Evolutionary conservation across 1,140 invertebrate genomes (phyloP), one percentile per base, ranked within the genome.

Genomic region (Hormaphis cornu): DNA sequence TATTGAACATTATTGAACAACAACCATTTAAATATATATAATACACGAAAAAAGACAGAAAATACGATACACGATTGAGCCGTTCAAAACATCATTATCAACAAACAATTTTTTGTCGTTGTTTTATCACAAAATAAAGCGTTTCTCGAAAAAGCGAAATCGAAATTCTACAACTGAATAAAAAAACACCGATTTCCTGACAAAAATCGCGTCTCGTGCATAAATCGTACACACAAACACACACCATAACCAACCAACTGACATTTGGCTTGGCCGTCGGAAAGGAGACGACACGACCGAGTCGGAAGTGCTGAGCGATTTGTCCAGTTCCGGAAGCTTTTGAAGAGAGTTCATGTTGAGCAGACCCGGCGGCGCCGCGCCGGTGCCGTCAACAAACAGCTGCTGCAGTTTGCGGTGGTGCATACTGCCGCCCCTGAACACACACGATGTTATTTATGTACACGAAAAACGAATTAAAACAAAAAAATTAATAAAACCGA

Each of bases 231-330:
- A n/a, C n/a, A n/a, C n/a, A n/a, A n/a, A n/a, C n/a, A n/a, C n/a
- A n/a, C n/a, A 56, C 14, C n/a, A n/a, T n/a, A n/a, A 5, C 9
- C n/a, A 58, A 40, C 8, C 5, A 7, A 66, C 61, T 66, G 33
- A 66, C 61, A 66, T 66, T 66, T 66, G 61, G 30, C 61, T 66
- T 0, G 61, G 61, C 14, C 61, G 61, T 28, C 61, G 48, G 30
- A 66, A 66, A 7, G 61, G 61, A 35, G 61, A 33, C n/a, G 61
- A 66, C 44, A 66, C 61, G 2, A 46, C 8, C 4, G 44, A 50
- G 28, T 66, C 61, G 20, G 61, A 50, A 48, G 61, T 66, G 30
- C 61, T 50, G 61, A 66, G 61, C 61, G 20, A 66, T 66, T 66
- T 66, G 28, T 66, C 61, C 61, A 66, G 28, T 48, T 66, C 61